Conservation (phyloP, 2,113 vertebrate genomes). For the Pomatostomus ruficeps region DNA sequence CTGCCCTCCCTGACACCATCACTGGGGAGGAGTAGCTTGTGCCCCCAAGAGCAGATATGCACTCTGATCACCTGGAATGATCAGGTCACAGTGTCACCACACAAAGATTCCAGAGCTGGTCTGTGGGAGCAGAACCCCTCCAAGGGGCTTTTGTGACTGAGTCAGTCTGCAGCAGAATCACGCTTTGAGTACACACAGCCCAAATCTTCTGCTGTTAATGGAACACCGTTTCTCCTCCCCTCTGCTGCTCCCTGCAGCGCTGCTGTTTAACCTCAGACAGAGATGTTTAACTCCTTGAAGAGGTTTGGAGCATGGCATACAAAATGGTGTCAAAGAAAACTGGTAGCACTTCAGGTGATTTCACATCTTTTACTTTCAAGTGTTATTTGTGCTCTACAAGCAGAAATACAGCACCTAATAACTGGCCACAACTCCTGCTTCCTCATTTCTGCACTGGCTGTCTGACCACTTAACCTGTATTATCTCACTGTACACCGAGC, state of each 20-base stretch:
- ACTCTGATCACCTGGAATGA: background rate
- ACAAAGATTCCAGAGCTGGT: accelerated
- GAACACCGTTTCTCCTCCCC: background rate
- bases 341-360: background rate
- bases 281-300: background rate
- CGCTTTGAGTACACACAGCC: background rate
- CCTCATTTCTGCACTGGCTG: background rate
- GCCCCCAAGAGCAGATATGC: background rate
- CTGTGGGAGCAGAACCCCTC: background rate
- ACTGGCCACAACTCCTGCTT: background rate
- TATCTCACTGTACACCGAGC: background rate
- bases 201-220: background rate
- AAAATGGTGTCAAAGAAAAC: background rate
- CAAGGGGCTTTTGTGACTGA: background rate
- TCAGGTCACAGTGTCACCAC: accelerated
- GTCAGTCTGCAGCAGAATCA: background rate
- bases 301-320: background rate
- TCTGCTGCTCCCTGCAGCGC: background rate
- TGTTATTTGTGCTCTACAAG: background rate
- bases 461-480: background rate
- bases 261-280: background rate
- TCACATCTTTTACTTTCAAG: background rate
- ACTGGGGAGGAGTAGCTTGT: background rate
- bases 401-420: background rate
- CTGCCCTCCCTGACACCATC: background rate